Conservation (phyloP, 2,113 vertebrate genomes). For the Albula goreensis region DNA sequence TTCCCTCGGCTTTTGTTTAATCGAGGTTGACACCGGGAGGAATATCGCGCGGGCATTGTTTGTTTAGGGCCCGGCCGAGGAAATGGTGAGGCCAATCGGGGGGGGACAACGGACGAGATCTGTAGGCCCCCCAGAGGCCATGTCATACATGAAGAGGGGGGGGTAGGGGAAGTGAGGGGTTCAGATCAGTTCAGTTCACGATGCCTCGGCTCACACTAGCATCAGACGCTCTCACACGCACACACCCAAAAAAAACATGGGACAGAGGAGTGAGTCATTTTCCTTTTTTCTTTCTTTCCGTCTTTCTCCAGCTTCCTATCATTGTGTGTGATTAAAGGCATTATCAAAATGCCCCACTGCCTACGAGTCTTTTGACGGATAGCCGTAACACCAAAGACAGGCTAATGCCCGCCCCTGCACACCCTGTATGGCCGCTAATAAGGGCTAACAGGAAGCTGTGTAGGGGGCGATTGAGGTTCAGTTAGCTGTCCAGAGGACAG, state of each 20-base stretch:
- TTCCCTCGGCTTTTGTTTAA: slow-evolving; percentile 51
- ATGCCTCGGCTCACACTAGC: background rate
- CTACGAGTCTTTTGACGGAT: background rate
- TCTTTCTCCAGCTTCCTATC: slow-evolving; percentile 22
- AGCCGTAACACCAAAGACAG: background rate
- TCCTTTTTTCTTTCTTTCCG: background rate
- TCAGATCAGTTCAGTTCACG: background rate
- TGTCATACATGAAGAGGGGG: background rate
- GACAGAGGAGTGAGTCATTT: slow-evolving; percentile 28
- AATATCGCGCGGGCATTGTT: background rate
- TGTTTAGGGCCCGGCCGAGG: slow-evolving; percentile 14
- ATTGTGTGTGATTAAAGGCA: slow-evolving; percentile 29
- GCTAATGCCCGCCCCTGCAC: too few relatives aligned
- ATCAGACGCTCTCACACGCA: background rate
- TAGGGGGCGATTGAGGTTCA: slow-evolving; percentile 66
- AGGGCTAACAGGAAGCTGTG: slow-evolving; percentile 40
- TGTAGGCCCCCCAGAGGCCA: background rate
- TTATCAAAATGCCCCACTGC: background rate
- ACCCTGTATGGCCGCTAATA: background rate
- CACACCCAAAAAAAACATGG: background rate
- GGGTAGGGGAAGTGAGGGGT: background rate
- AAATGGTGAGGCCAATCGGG: background rate
- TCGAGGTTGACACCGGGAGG: slow-evolving; percentile 27
- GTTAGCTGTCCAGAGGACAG: slow-evolving; percentile 50
- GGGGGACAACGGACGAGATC: background rate